Percentiles rank a stretch among this genome's conserved stretches.
Evolutionary conservation across 2,797 vertebrate species (phyloP).

Genomic region (Schizopygopsis pylzovi): DNA sequence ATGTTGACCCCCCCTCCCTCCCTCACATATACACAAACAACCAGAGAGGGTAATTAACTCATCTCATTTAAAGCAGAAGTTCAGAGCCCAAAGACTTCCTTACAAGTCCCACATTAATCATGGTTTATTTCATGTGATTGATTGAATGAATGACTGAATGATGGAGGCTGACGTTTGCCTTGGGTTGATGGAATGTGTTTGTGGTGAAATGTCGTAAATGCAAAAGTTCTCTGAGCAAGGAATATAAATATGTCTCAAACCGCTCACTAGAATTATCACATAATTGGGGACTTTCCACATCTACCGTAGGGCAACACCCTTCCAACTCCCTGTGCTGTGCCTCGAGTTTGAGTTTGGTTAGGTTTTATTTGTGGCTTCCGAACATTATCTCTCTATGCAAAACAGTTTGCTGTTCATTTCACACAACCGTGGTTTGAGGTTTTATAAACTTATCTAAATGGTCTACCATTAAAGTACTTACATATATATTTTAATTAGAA

Average conservation of each 20-base stretch:
- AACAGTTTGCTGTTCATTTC: slow-evolving; percentile 45
- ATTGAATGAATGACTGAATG: slow-evolving; percentile 67
- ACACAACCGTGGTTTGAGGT: slow-evolving; percentile 50
- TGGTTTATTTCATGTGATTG: slow-evolving; percentile 72
- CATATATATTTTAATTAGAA: background rate
- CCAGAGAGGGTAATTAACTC: slow-evolving; percentile 71
- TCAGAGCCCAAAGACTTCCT: slow-evolving; percentile 72
- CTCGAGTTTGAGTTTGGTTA: slow-evolving; percentile 56
- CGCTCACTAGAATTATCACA: slow-evolving; percentile 80
- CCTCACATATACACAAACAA: slow-evolving; percentile 55
- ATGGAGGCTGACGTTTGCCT: slow-evolving; percentile 73
- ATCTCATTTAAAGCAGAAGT: slow-evolving; percentile 65
- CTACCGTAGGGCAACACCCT: slow-evolving; percentile 75
- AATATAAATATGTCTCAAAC: slow-evolving; percentile 80
- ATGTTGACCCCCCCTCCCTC: slow-evolving; percentile 38
- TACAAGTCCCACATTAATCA: slow-evolving; percentile 75
- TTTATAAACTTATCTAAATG: slow-evolving; percentile 21
- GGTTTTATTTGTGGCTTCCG: slow-evolving; percentile 56
- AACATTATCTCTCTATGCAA: slow-evolving; percentile 23
- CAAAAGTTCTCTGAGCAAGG: slow-evolving; percentile 80
- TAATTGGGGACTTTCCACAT: slow-evolving; percentile 88
- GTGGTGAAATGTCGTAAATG: slow-evolving; percentile 80
- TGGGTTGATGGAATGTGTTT: slow-evolving; percentile 77
- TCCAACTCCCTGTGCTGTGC: slow-evolving; percentile 65
- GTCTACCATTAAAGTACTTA: background rate